Base-by-base conservation (phyloP, 2,113 vertebrate species). In the Hydrochoerus hydrochaeris region DNA sequence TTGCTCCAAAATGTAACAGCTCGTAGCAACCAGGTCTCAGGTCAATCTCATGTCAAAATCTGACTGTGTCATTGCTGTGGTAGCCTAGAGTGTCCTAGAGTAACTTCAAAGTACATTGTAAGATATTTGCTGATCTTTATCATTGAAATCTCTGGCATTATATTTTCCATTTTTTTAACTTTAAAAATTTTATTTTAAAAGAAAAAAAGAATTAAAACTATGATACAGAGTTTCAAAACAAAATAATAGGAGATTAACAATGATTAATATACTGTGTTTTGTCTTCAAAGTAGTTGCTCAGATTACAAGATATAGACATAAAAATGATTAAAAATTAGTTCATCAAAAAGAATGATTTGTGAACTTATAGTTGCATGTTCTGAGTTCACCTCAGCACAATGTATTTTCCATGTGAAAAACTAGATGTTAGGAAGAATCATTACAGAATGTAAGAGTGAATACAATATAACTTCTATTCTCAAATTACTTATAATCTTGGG, bases 321-420 rank as follows among this genome's bases (percentile, higher is more conserved):
- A 57, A 57, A 57, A 57, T 57, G 17, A 5, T 57, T 57, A 57
- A 19, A 57, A 57, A 19, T 57, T 57, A 57, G 54, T 57, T 57
- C 54, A 57, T 57, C 54, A 57, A 57, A 57, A 57, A 57, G 54
- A 57, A 19, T 19, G 16, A 5, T 57, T 57, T 57, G 54, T 85
- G 75, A 41, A 2, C 32, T 87, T 81, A 80, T 71, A 58, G 57
- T 90, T 88, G 87, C 69, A 90, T 62, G 52, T 32, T 95, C 26
- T 57, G 60, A 96, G 88, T 92, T 95, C 73, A 77, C 22, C n/a
- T 85, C 35, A 16, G 60, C 12, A 69, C 78, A 88, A 82, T 69
- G 20, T 17, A 84, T 16, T 44, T 85, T 88, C 32, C 44, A 71
- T 35, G 83, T 81, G 90, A 60, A 85, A 90, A 85, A 73, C 1